Base-by-base conservation (phyloP, 1,140 invertebrate species). In the Hylaeus volcanicus region DNA sequence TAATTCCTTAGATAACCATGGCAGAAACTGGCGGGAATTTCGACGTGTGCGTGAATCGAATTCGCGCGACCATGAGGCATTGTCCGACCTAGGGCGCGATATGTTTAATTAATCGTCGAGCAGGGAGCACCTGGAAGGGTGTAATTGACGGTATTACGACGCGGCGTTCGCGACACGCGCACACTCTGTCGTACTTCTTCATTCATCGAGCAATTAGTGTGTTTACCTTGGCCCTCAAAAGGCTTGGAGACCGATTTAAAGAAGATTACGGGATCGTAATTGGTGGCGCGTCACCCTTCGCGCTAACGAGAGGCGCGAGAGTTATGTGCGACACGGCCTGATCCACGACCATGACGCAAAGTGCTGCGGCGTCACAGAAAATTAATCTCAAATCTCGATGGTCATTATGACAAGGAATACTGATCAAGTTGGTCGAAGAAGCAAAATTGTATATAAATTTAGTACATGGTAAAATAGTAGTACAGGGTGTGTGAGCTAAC, bases 1-100 rank as follows among this genome's bases (percentile, higher is more conserved):
- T 58, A 65, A 71, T 74, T 72, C 71, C 60, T 75, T 61, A 77
- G 77, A 80, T 74, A 80, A 37, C 41, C 43, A 11, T 12, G 45
- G 65, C 65, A 37, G 65, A 37, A 53, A 68, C n/a, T 51, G 45
- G 6, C 26, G 58, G 43, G n/a, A 41, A 41, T 55, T 26, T 37
- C 15, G 64, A 1, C 64, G 64, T n/a, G 5, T 8, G 14, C 37
- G 8, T 1, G 51, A 45, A 68, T 41, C 55, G 65, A 60, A n/a
- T 56, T 68, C 41, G n/a, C 15, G 65, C 43, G 45, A 68, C n/a
- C 6, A 11, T 37, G 1, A 5, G 1, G 41, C 41, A 56, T 75
- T 58, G 39, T 55, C 48, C n/a, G 39, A 6, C 3, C 26, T 4
- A 26, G 12, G 1, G 53, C 14, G 12, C 3, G 53, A 5, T 37